These are phyloP conservation scores for Xiphophorus couchianus DNA, from an alignment of 2,113 vertebrate genomes.

Conservation along the genomic window DNA sequence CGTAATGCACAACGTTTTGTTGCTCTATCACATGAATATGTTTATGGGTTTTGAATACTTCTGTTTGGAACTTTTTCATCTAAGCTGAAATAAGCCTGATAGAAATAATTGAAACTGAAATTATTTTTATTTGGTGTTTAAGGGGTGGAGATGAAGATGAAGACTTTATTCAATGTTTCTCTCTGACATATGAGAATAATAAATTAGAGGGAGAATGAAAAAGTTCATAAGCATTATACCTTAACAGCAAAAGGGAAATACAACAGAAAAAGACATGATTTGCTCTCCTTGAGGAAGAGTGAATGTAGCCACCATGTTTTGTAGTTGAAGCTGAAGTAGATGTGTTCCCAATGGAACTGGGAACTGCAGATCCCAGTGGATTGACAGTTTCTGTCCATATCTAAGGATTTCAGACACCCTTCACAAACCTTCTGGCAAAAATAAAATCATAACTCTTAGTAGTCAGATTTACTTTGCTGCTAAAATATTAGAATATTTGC, in stretches of 20 bases:
- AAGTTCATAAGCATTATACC: background rate
- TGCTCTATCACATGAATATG: too few species aligned
- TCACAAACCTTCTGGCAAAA: background rate
- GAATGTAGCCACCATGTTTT: background rate
- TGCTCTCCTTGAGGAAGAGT: background rate
- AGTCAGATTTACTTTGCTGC: too few species aligned
- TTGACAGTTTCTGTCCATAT: too few species aligned
- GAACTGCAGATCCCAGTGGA: background rate
- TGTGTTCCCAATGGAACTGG: too few species aligned
- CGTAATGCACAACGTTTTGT: background rate
- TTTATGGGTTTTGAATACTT: too few species aligned
- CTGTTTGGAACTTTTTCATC: too few species aligned
- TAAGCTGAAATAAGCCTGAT: too few species aligned
- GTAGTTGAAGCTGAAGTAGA: background rate
- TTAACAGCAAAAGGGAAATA: background rate
- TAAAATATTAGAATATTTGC: too few species aligned
- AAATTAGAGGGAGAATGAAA: background rate
- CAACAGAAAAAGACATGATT: background rate
- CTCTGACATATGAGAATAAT: background rate
- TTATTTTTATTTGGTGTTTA: background rate
- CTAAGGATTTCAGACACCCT: too few species aligned
- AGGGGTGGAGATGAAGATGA: too few species aligned
- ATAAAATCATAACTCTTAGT: background rate
- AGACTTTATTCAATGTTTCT: background rate
- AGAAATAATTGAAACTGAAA: too few species aligned